A percentile compares a stretch with the other conserved stretches of the same genome.
Conservation (phyloP, 2,113 vertebrate genomes). For the Dicerorhinus sumatrensis region DNA sequence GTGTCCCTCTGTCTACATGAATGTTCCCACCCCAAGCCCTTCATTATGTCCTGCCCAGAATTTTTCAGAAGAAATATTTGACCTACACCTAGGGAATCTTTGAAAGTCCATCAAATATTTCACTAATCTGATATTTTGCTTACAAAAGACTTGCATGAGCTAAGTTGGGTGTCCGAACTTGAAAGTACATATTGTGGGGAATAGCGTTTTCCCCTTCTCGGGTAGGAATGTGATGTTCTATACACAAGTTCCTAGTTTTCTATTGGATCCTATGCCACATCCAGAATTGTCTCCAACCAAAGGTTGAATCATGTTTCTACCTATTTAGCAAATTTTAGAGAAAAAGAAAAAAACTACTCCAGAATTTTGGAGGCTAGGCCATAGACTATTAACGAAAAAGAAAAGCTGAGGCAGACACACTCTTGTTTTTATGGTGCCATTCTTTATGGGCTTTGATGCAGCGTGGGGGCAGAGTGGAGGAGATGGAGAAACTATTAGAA, state of each 20-base stretch:
- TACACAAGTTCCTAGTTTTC: background rate
- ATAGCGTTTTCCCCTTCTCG: background rate
- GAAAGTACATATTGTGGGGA: background rate
- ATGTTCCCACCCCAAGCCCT: background rate
- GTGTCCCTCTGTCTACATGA: too few relatives aligned
- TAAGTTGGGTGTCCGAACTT: background rate
- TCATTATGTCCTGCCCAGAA: background rate
- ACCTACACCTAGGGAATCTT: background rate
- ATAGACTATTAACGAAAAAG: background rate
- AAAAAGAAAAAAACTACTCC: background rate
- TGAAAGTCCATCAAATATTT: background rate
- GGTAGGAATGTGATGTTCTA: background rate
- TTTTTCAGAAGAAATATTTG: background rate
- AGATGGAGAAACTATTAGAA: background rate
- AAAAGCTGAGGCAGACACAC: background rate
- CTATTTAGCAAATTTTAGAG: background rate
- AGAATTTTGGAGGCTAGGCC: background rate
- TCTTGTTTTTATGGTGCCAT: background rate
- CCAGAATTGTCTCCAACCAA: background rate
- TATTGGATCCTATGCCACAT: background rate
- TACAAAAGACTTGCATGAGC: background rate
- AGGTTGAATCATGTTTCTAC: background rate
- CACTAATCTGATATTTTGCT: background rate
- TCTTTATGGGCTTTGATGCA: background rate
- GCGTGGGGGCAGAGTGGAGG: background rate